Conservation (phyloP, 2,888 invertebrate genomes). For the Brachyptera risi region DNA sequence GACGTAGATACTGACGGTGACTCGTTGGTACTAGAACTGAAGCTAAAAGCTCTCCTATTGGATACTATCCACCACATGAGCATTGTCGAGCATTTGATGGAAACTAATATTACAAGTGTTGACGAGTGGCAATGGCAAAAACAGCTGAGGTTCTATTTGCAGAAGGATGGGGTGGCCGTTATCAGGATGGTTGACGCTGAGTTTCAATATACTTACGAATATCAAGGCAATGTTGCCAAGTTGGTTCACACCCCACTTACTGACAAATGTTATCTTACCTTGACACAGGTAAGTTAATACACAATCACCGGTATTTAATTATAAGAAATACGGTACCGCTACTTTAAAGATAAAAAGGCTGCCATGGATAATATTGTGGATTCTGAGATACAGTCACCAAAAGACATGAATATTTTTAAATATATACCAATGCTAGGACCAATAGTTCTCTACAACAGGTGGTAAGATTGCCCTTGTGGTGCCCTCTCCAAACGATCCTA, state of each 20-base stretch:
- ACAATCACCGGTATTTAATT: no score
- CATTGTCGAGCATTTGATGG: slow-evolving; percentile 73
- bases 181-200: slow-evolving; percentile 90
- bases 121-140: slow-evolving; percentile 94
- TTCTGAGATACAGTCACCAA: no score
- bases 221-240: slow-evolving; percentile 93
- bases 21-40: slow-evolving; percentile 64
- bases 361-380: no score
- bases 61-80: slow-evolving; percentile 90
- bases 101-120: slow-evolving; percentile 59
- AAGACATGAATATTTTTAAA: no score
- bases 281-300: slow-evolving; percentile 69
- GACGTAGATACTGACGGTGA: slow-evolving; percentile 48
- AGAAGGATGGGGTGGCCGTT: slow-evolving; percentile 57
- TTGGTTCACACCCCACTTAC: slow-evolving; percentile 94
- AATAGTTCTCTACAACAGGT: no score
- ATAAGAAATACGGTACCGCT: no score
- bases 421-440: no score
- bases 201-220: slow-evolving; percentile 96
- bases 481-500: no score
- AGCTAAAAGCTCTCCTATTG: slow-evolving; percentile 86
- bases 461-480: no score
- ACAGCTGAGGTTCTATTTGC: slow-evolving; percentile 79
- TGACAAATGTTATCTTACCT: slow-evolving; percentile 94
- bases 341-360: no score